Evolutionary conservation across 2,888 invertebrate genomes (phyloP), one percentile per base, ranked within the genome.

Genomic region (Synergus japonicus): DNA sequence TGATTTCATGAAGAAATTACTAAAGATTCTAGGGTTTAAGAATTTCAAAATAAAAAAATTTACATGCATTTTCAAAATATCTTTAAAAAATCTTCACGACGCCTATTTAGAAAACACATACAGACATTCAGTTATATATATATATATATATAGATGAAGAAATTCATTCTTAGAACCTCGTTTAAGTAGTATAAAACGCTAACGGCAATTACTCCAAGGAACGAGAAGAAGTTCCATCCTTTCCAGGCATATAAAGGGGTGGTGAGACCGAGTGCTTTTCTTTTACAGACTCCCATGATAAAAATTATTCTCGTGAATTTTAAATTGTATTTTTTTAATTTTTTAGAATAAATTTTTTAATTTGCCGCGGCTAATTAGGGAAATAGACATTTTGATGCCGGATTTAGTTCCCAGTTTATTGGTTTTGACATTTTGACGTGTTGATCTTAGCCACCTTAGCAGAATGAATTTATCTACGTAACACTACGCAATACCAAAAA

Each of bases 181-280:
- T 77, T 77, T n/a, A 77, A 54, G 43, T 77, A 77, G 15, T 77
- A 77, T 46, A 77, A 41, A 29, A 77, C 18, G 9, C 41, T 15
- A 10, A 77, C n/a, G 8, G 46, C 65, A 46, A 77, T 29, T 13
- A 54, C 15, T 29, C 64, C 64, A 60, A 77, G 77, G 44, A 77
- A 54, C 0, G 77, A 49, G 3, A 64, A 12, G 37, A 77, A 77
- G 37, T 65, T 77, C 64, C 64, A 77, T 43, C 64, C 64, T 15
- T 12, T 63, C 77, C 64, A 64, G 12, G 77, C 10, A n/a, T 41
- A 49, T 3, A 77, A 46, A 9, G 18, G 18, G 49, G 37, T 49
- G 10, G 18, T 46, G 29, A 18, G n/a, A 29, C 44, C 15, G 1
- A 63, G n/a, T 58, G 7, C 4, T 10, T 63, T 63, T 9, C 29